phyloP scores from a whole-genome alignment of 2,888 invertebrate species.

The Leptopilina myrica region DNA sequence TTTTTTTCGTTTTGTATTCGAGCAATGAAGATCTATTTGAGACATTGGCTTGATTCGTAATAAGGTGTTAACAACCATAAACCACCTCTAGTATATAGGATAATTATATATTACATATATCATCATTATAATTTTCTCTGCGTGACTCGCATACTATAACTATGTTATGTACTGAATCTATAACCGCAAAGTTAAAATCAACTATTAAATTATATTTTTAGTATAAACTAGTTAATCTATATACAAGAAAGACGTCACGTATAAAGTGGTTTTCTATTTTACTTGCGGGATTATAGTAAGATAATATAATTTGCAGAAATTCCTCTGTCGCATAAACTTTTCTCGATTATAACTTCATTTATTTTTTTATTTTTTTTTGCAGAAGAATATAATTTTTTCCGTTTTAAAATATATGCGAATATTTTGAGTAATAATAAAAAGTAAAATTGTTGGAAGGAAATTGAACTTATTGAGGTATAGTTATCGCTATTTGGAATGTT shows the following conservation, averaged over 20 bases:
- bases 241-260: background rate
- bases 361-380: background rate
- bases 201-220: conserved; percentile 29
- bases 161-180: conserved; percentile 21
- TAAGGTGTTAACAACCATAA: conserved; percentile 38
- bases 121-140: conserved; percentile 38
- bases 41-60: conserved; percentile 1
- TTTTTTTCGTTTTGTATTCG: background rate
- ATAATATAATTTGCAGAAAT: conserved; percentile 10
- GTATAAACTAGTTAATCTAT: conserved; percentile 13
- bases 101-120: conserved; percentile 40
- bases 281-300: background rate
- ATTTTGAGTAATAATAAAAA: too few species aligned
- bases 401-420: too few species aligned
- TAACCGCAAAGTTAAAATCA: conserved; percentile 23
- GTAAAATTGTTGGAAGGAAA: too few species aligned
- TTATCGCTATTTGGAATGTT: background rate
- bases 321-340: conserved; percentile 4
- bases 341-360: background rate
- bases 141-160: conserved; percentile 25
- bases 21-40: background rate
- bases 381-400: too few species aligned
- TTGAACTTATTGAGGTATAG: too few species aligned
- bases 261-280: conserved; percentile 12
- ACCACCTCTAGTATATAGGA: conserved; percentile 19